Evolutionary conservation across 1,140 invertebrate genomes (phyloP).

Genomic region (Asobara japonica): DNA sequence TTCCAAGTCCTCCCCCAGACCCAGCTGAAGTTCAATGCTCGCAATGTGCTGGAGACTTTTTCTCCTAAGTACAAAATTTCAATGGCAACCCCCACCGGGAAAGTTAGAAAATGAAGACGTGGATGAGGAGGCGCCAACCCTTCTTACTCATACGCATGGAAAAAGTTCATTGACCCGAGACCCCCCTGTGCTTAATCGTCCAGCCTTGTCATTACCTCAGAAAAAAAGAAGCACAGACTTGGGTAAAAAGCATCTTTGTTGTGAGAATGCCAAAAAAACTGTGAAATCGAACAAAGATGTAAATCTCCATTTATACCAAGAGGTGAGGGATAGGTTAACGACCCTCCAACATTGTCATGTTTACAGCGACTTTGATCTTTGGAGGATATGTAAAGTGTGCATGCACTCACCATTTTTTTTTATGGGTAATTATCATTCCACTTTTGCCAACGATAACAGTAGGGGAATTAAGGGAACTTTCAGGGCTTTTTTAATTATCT

Average conservation of each 20-base stretch:
- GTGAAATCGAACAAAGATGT: slow-evolving; percentile 4
- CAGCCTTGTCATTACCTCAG: background rate
- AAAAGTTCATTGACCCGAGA: background rate
- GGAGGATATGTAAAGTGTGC: background rate
- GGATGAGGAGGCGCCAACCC: background rate
- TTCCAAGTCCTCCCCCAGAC: background rate
- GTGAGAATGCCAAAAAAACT: background rate
- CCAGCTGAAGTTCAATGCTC: background rate
- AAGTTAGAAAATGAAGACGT: background rate
- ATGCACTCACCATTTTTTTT: background rate
- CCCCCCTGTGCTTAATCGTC: background rate
- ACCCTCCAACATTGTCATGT: background rate
- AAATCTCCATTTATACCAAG: background rate
- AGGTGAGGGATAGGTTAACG: background rate
- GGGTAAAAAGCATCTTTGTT: background rate
- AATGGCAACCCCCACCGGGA: background rate
- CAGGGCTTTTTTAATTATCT: background rate
- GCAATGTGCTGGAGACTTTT: background rate
- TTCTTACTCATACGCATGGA: background rate
- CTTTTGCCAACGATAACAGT: background rate
- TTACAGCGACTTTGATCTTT: background rate
- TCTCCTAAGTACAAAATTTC: background rate
- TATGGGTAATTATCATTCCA: background rate
- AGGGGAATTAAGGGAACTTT: background rate
- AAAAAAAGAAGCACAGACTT: background rate